Base-by-base conservation (phyloP, 1,140 invertebrate species). In the Hyposmocoma kahamanoa region DNA sequence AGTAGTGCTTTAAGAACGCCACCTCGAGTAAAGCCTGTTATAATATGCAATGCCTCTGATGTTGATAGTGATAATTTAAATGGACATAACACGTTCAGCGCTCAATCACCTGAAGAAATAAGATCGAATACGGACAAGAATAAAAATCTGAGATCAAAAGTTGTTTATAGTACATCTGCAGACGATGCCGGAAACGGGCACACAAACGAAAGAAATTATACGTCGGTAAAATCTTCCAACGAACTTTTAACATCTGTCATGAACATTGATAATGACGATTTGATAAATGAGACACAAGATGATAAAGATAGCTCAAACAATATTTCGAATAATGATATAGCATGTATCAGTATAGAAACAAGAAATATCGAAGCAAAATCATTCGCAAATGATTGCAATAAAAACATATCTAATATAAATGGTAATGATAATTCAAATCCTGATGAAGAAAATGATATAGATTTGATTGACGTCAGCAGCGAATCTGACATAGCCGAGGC, bases 191-290 rank as follows among this genome's bases (percentile, higher is more conserved):
- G 32, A 17, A 56, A 51, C 20, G 8, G n/a, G n/a, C n/a, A n/a
- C n/a, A 9, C 17, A 20, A 47, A 24, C 5, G 26, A 10, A 18
- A 26, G 39, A 3, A 56, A 54, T 36, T 62, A 48, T 41, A 41
- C 62, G 18, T 43, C 56, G 22, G 72, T 82, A 8, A 68, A 59
- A 62, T 72, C 59, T n/a, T 79, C 78, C 2, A 71, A 66, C 20
- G 67, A 78, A 51, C 47, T 83, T 43, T 59, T 83, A 2, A 70
- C 61, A 24, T 63, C 66, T 19, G 28, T 72, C 18, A 59, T 53
- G 22, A 26, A 49, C 54, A 45, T 46, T 32, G 39, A 53, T 10
- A 41, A 44, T 30, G 22, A 50, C 13, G n/a, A 43, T 39, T 20
- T 20, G n/a, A 39, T 24, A 10, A 13, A 22, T 43, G 41, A 39